These are phyloP conservation scores for Dusona sp. DNA, from an alignment of 2,888 invertebrate species.

Conservation along the genomic window DNA sequence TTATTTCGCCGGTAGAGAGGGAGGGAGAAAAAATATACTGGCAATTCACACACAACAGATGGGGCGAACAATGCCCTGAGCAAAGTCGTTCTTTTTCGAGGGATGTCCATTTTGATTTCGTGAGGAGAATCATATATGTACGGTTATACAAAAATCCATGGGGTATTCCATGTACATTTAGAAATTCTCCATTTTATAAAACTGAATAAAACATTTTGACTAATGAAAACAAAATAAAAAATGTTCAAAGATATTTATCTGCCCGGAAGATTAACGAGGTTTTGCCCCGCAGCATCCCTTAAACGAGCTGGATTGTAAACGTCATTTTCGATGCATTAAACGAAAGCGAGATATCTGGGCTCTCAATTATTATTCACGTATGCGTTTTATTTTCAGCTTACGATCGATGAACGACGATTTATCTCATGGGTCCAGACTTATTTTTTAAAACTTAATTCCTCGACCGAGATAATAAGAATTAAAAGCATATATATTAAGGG, in stretches of 20 bases:
- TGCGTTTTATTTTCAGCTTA: constrained; percentile 40
- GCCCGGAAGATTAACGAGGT: constrained; percentile 32
- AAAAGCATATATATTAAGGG: not conserved
- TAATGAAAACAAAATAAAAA: not conserved
- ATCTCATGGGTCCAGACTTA: constrained; percentile 6
- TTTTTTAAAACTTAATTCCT: not conserved
- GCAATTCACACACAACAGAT: constrained; percentile 76
- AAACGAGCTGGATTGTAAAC: constrained; percentile 4
- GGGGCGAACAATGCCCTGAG: constrained; percentile 75
- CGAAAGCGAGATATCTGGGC: not conserved
- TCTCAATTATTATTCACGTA: constrained; percentile 36
- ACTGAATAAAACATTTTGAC: not conserved
- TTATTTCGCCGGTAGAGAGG: not conserved
- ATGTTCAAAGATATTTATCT: constrained; percentile 3
- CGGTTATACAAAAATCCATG: constrained; percentile 74
- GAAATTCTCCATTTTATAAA: not conserved
- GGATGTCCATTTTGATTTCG: constrained; percentile 76
- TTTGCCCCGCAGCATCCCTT: not conserved
- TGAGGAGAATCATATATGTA: constrained; percentile 22
- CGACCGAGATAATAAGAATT: not conserved
- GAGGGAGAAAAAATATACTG: constrained; percentile 17
- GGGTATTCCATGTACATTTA: constrained; percentile 65
- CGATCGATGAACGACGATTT: constrained; percentile 44
- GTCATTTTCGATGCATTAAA: constrained; percentile 30
- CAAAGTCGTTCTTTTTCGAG: constrained; percentile 58